Evolutionary conservation across 2,113 vertebrate species (phyloP), one percentile per base, ranked within the genome.

Genomic region (Xenus cinereus): DNA sequence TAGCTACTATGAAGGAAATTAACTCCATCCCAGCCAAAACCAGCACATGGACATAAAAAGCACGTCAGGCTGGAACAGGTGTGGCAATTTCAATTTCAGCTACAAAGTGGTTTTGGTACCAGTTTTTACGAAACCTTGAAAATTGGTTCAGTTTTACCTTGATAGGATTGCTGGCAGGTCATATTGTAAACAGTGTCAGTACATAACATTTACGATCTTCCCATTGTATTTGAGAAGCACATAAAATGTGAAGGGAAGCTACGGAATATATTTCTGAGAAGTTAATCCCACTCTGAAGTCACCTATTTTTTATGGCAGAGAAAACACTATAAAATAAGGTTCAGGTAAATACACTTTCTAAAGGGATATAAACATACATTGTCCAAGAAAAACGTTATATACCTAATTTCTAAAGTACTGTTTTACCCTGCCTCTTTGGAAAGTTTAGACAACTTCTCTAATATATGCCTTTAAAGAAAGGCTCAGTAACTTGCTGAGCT

Each of bases 41-140:
- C 28, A 66, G 63, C 39, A 32, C 13, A 57, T n/a, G 51, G 35
- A 57, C 68, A 76, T 39, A 56, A 94, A 91, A 88, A 81, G 10
- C 28, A 53, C 2, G 0, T 17, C n/a, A 71, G 28, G 17, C 43
- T 79, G 16, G 33, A 95, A 89, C 19, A 81, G 20, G 22, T 51
- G 35, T 82, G 56, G 50, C 43, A 94, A 72, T 93, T 91, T 89
- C 66, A 56, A 14, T 72, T 84, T 87, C 80, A 78, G 56, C 39
- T 87, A n/a, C 35, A 57, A 78, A 39, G 23, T 68, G 57, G 26
- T 63, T 93, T 95, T 77, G 89, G n/a, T 30, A 66, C 30, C 53
- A 81, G 23, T 28, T 91, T 83, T 91, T 87, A 94, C n/a, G 74
- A 78, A 75, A 33, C 62, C 69, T 87, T 94, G 87, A 64, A 80